Evolutionary conservation across 2,797 vertebrate genomes (phyloP), one percentile per base, ranked within the genome.

Genomic region (Amblyopsis hoosieri): DNA sequence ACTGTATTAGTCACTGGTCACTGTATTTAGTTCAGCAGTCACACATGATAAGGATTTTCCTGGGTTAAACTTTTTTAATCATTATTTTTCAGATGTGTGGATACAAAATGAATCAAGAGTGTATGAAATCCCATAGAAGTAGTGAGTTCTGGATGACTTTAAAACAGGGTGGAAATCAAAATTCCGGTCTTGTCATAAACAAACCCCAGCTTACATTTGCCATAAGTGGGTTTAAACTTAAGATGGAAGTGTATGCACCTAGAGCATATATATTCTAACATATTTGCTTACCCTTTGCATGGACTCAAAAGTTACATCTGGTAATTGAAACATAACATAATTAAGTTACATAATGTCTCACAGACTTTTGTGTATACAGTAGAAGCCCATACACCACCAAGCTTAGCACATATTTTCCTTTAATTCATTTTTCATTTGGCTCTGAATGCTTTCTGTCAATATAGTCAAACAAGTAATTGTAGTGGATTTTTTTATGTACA

Each of bases 291-390:
- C 95, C 91, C 92, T 90, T 87, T 79, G 73, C 37, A 42, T 91
- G 90, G 91, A 91, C 92, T 89, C 73, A 51, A 78, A 91, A 92
- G 83, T 90, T 90, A 78, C 75, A 73, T 81, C 76, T 91, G 72
- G 90, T 94, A 94, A 94, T 90, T 87, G 87, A 93, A 93, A 86
- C 89, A 90, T 87, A 90, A 92, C 90, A 90, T 90, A 92, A 90
- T 93, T 89, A 91, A 81, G 89, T 93, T 92, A 92, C 90, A 91
- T 3, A 85, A 89, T 92, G 87, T 91, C 85, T 87, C 78, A 89
- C 86, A 92, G 87, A 88, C 78, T 79, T 60, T 62, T 89, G 81
- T 93, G 82, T 91, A 78, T 90, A 89, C 80, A 88, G 85, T 86
- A 84, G 75, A 88, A 80, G 84, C 79, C 75, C 74, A 87, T 85